phyloP scores from a whole-genome alignment of 1,140 invertebrate species.

The Heliconius hermathena region DNA sequence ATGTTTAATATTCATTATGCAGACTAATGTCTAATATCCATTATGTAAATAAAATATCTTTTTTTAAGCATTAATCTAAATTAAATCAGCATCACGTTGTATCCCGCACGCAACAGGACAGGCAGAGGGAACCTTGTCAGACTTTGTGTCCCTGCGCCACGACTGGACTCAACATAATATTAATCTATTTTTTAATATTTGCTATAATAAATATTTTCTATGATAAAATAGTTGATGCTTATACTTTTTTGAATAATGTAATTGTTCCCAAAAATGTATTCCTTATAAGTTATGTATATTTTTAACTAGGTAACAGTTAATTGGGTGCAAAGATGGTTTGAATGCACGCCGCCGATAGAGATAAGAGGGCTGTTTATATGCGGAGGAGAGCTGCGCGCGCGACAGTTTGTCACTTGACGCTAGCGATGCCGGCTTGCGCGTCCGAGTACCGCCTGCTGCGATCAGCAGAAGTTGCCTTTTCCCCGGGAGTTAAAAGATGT shows the following conservation, averaged over 20 bases:
- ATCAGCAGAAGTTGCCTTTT: slow-evolving; percentile 81
- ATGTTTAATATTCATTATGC: too few species aligned
- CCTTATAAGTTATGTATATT: slow-evolving; percentile 38
- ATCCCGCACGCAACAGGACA: too few species aligned
- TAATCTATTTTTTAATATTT: not conserved
- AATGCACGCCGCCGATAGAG: slow-evolving; percentile 49
- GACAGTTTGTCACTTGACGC: slow-evolving; percentile 52
- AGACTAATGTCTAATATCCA: too few species aligned
- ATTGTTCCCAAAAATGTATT: not conserved
- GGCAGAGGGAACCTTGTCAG: too few species aligned
- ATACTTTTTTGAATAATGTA: not conserved
- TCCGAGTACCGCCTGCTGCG: slow-evolving; percentile 84
- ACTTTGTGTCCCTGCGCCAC: too few species aligned
- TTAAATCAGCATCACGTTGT: too few species aligned
- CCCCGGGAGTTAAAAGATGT: slow-evolving; percentile 83
- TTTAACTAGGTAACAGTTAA: slow-evolving; percentile 70
- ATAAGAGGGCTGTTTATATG: slow-evolving; percentile 77
- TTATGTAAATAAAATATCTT: too few species aligned
- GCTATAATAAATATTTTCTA: not conserved
- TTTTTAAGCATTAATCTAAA: too few species aligned
- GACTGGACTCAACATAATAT: too few species aligned
- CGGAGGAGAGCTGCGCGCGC: slow-evolving; percentile 55
- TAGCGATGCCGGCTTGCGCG: slow-evolving; percentile 85
- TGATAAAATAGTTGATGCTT: not conserved
- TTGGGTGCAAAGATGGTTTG: slow-evolving; percentile 78